phyloP scores from a whole-genome alignment of 1,140 invertebrate species.

The Eriocheir sinensis region DNA sequence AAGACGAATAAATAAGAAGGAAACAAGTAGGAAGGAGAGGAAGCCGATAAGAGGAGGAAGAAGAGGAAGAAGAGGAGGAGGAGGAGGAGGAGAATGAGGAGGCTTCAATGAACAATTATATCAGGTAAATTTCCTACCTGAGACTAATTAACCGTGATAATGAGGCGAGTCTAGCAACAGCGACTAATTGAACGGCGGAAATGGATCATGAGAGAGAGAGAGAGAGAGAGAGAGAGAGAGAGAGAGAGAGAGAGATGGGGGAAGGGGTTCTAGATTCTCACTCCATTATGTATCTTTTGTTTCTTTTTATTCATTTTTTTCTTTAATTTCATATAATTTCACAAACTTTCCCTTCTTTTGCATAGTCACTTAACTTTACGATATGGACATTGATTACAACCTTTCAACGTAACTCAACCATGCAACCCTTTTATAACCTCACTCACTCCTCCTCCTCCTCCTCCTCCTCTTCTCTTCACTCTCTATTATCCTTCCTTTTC shows the following conservation, averaged over 20 bases:
- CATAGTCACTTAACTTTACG: not conserved
- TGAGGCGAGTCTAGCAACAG: not conserved
- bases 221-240: conserved; percentile 22
- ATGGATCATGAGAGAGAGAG: not conserved
- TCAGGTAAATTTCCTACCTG: not conserved
- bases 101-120: not conserved
- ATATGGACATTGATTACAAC: not conserved
- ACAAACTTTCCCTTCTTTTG: not conserved
- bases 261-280: no score
- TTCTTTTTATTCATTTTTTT: not conserved
- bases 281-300: no score
- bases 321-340: not conserved
- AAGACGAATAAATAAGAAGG: no score
- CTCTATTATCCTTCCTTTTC: no score
- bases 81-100: not conserved
- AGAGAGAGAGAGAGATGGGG: not conserved
- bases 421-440: not conserved
- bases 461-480: not conserved
- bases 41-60: no score
- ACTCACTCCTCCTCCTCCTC: not conserved
- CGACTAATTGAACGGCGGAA: not conserved
- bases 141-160: not conserved
- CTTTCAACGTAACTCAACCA: not conserved
- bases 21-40: no score
- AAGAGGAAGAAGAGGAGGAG: no score